A percentile compares a stretch with the other conserved stretches of the same genome.
Conservation (phyloP, 2,888 invertebrate species). For the Harpalus rufipes region DNA sequence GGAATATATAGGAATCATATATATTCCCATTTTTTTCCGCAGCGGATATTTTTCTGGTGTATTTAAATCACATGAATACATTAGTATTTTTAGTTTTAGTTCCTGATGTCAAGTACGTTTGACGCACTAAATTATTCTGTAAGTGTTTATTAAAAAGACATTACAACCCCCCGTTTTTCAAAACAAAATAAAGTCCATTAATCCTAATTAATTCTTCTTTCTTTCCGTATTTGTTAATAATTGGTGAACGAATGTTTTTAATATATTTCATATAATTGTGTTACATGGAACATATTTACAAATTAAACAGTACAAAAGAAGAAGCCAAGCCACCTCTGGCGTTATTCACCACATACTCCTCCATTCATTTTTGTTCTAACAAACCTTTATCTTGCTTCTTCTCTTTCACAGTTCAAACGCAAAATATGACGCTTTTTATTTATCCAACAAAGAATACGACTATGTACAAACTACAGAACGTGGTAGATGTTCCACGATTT, state of each 20-base stretch:
- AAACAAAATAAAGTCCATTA: conserved; percentile 8
- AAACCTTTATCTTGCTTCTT: conserved; percentile 50
- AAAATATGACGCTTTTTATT: conserved; percentile 55
- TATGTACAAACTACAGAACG: not conserved
- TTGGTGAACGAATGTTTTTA: not conserved
- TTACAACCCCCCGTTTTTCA: conserved; percentile 13
- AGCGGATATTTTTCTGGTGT: too few species aligned
- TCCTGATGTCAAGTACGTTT: too few species aligned
- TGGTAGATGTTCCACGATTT: not conserved
- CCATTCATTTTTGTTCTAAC: conserved; percentile 51
- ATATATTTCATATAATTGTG: conserved; percentile 35
- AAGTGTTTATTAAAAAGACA: conserved; percentile 34
- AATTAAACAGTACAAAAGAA: conserved; percentile 20
- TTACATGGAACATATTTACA: conserved; percentile 31
- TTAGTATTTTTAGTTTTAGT: too few species aligned
- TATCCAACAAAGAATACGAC: conserved; percentile 40
- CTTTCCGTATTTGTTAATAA: not conserved
- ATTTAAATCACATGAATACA: too few species aligned
- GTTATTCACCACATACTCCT: conserved; percentile 36
- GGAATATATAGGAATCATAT: too few species aligned
- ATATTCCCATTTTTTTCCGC: too few species aligned
- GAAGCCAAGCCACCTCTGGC: conserved; percentile 34
- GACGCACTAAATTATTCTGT: conserved; percentile 18
- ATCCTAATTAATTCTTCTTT: conserved; percentile 25
- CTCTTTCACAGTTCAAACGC: conserved; percentile 51